These are phyloP conservation scores for Drosophila nigrodunni DNA, from an alignment of 1,140 invertebrate genomes.

Conservation along the genomic window DNA sequence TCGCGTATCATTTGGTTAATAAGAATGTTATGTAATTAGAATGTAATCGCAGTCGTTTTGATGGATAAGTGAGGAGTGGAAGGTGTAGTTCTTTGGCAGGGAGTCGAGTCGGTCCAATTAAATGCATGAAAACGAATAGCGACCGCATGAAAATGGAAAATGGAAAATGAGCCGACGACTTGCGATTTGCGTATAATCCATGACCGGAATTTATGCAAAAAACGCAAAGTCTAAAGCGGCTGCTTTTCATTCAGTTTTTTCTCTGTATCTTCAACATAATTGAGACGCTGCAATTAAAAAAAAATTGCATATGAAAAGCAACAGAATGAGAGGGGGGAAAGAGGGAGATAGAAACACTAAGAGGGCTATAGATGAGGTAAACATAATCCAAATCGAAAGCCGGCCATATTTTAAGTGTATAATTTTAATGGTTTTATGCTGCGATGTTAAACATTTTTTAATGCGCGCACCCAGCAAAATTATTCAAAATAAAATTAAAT, in stretches of 20 bases:
- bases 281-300: conserved; percentile 66
- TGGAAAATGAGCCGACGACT: conserved; percentile 60
- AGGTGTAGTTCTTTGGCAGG: neutral
- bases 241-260: conserved; percentile 21
- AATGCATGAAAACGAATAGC: conserved; percentile 69
- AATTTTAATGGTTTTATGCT: conserved; percentile 71
- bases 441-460: conserved; percentile 61
- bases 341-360: neutral
- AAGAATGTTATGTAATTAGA: conserved; percentile 71
- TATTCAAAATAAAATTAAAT: conserved; percentile 74
- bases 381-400: conserved; percentile 73
- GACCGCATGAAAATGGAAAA: conserved; percentile 37
- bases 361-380: neutral
- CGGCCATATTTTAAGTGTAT: conserved; percentile 52
- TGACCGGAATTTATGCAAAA: conserved; percentile 64
- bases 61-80: neutral
- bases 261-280: conserved; percentile 62
- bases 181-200: conserved; percentile 80
- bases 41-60: conserved; percentile 62
- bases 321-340: neutral
- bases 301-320: neutral
- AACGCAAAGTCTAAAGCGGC: conserved; percentile 19
- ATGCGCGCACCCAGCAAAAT: conserved; percentile 55
- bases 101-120: conserved; percentile 52
- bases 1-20: conserved; percentile 67